Evolutionary conservation across 2,113 vertebrate genomes (phyloP), one percentile per base, ranked within the genome.

Genomic region (Accipiter cooperii): DNA sequence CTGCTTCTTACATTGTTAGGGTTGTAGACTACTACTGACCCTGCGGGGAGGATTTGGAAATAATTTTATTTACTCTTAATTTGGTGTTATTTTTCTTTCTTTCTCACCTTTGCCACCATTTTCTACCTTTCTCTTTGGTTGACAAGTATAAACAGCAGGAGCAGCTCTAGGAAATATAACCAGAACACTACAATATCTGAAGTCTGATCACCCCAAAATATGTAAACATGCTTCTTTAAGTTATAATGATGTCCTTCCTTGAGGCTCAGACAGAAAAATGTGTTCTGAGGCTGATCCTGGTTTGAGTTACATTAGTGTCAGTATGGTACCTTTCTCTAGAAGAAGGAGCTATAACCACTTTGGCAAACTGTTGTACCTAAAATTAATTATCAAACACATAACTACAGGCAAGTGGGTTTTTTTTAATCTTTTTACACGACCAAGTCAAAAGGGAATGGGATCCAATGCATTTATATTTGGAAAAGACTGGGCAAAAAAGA

Each of bases 31-130:
- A 31, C 15, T 83, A 76, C 46, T 76, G 25, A 68, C 40, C 31
- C 47, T 76, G 4, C 0, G 2, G 34, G 40, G 17, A 86, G 7
- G 28, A 73, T 63, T 88, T 74, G 16, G 38, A 74, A 93, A 58
- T 80, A 90, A 81, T 63, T 90, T 58, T 64, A 77, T 84, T 93
- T 87, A 54, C 28, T 71, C 21, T 74, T 77, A 84, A 78, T 91
- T 85, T 82, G 14, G 6, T 58, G 17, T 10, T 88, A 20, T 65
- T 92, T 93, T 80, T 90, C 34, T 75, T 95, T 57, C 18, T 75
- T 86, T 65, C 33, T 93, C 51, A 64, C 11, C 8, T 28, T 91
- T 75, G 42, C 61, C 34, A 49, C 18, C 12, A 51, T 65, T 91
- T 85, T 40, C 40, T 71, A 47, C 31, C 9, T 76, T 90, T 69